A percentile compares a stretch with the other conserved stretches of the same genome.
These are phyloP conservation scores for Scelioninae gen. 2 DNA, from an alignment of 2,888 invertebrate species.

Conservation along the genomic window DNA sequence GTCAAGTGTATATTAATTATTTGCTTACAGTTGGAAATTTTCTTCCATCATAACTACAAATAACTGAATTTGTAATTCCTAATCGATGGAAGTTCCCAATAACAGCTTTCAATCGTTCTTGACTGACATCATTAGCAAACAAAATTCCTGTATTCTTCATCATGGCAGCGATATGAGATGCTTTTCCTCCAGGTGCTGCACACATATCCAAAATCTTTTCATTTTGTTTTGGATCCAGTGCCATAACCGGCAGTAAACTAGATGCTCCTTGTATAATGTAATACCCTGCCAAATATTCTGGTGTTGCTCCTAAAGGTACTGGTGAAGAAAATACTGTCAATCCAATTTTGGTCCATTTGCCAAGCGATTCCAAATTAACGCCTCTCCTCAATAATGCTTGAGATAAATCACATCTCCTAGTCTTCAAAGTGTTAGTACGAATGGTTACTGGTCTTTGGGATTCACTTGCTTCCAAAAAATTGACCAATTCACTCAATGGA, in stretches of 20 bases:
- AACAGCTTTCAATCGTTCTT: slow-evolving; percentile 91
- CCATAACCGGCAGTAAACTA: slow-evolving; percentile 98
- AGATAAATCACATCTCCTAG: slow-evolving; percentile 92
- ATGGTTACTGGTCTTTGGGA: slow-evolving; percentile 95
- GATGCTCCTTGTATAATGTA: slow-evolving; percentile 98
- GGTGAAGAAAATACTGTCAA: slow-evolving; percentile 96
- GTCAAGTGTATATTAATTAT: not conserved
- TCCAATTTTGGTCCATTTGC: slow-evolving; percentile 99
- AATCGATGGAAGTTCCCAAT: slow-evolving; percentile 97
- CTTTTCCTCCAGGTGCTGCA: slow-evolving; percentile 98
- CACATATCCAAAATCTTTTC: slow-evolving; percentile 97
- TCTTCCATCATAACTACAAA: slow-evolving; percentile 93
- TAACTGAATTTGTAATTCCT: slow-evolving; percentile 94
- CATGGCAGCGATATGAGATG: slow-evolving; percentile 96
- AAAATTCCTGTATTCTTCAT: slow-evolving; percentile 99
- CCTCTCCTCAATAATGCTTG: slow-evolving; percentile 96
- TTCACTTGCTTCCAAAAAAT: slow-evolving; percentile 98
- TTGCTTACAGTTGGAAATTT: slow-evolving; percentile 82
- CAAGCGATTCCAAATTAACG: slow-evolving; percentile 98
- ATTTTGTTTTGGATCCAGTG: slow-evolving; percentile 96
- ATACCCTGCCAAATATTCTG: slow-evolving; percentile 98
- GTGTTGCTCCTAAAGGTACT: slow-evolving; percentile 98
- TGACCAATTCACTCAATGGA: slow-evolving; percentile 89
- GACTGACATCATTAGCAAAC: slow-evolving; percentile 96
- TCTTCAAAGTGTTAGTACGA: slow-evolving; percentile 95